Evolutionary conservation across 2,888 invertebrate species (phyloP), one percentile per base, ranked within the genome.

Genomic region (Lasius fuliginosus): DNA sequence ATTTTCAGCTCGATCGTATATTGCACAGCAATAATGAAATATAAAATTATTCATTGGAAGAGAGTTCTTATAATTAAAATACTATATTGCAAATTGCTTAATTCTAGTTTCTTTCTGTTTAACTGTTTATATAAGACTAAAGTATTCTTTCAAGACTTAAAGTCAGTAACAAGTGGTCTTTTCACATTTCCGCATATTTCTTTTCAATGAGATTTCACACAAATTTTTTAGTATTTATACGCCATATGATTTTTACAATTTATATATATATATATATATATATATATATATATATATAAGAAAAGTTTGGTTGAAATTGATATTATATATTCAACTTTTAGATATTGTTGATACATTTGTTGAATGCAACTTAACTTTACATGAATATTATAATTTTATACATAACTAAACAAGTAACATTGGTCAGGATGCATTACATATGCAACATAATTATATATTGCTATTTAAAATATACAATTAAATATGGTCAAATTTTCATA

Each of bases 1-100:
- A 46, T 79, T 60, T 71, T 15, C 11, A 53, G 8, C 23, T 60
- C 4, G n/a, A 18, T 85, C 27, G 46, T 67, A 76, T 85, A 87
- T 86, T 89, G 83, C 85, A 89, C 64, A 89, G 69, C 79, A 90
- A 88, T 86, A 87, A 83, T 68, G 62, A 81, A 18, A 83, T 64
- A 69, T 49, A 87, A 74, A 65, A 75, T 76, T 76, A 73, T 8
- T 67, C 18, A 49, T 76, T 23, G 36, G 2, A 42, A 15, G 58
- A 75, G 42, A 58, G 11, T 30, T 65, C 33, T 81, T 62, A 77
- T 60, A 76, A 46, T 82, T 67, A 30, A 33, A 23, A 81, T 58
- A 81, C 56, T 77, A 42, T 56, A 76, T 3, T 71, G 18, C 62
- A 76, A 64, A 42, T 62, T 30, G 65, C 75, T 77, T 74, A 74